Evolutionary conservation across 35 echinoderm and acorn worm species (phyloP).

Genomic region (Apostichopus japonicus): DNA sequence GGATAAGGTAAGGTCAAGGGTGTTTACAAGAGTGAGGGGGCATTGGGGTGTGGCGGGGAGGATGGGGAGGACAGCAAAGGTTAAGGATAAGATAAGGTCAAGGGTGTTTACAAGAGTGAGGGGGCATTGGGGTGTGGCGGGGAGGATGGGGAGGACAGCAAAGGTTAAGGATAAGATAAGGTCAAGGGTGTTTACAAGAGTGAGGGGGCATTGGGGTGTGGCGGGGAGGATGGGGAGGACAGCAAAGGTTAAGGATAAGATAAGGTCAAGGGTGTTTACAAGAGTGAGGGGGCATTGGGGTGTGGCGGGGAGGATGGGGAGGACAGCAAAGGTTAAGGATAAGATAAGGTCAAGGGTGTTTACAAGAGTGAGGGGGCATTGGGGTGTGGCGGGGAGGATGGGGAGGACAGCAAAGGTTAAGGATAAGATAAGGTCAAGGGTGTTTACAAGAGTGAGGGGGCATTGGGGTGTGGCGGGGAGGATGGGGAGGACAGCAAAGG

Average conservation of each 20-base stretch:
- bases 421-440: neutral
- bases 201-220: too few relatives aligned
- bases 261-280: neutral
- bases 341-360: neutral
- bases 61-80: too few relatives aligned
- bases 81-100: neutral
- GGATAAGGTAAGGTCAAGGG: neutral
- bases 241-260: too few relatives aligned
- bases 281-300: too few relatives aligned
- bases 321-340: conserved; percentile 74
- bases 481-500: conserved; percentile 57
- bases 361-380: too few relatives aligned
- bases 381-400: too few relatives aligned
- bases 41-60: too few relatives aligned
- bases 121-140: too few relatives aligned
- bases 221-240: too few relatives aligned
- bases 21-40: neutral
- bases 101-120: neutral
- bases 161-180: conserved; percentile 62
- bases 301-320: too few relatives aligned
- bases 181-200: neutral
- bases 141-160: conserved; percentile 13
- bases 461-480: too few relatives aligned
- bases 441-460: neutral
- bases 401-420: too few relatives aligned